A percentile compares a stretch with the other conserved stretches of the same genome.
Evolutionary conservation across 35 echinoderm and acorn worm species (phyloP).

Genomic region (Anneissia japonica): DNA sequence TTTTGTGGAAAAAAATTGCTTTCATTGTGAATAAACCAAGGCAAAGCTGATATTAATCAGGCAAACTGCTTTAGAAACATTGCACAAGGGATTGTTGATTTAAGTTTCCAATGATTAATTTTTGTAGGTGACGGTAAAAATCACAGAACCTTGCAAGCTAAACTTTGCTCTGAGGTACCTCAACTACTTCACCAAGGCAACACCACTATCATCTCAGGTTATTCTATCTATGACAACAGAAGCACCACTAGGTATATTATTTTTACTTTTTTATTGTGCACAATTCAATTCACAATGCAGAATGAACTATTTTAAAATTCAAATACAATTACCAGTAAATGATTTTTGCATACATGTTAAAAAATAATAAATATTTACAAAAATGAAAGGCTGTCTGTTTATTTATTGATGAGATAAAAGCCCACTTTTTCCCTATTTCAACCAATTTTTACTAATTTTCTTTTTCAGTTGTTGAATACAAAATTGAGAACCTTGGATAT

Average conservation of each 20-base stretch:
- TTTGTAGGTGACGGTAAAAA: conserved; percentile 60
- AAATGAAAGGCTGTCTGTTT: not conserved
- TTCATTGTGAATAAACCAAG: too few relatives aligned
- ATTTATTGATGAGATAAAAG: not conserved
- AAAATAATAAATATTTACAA: not conserved
- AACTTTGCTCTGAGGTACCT: conserved; percentile 79
- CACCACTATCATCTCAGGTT: conserved; percentile 72
- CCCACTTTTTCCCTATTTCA: not conserved
- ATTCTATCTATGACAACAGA: conserved; percentile 68
- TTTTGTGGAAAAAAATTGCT: too few relatives aligned
- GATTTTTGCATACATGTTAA: not conserved
- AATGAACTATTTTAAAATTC: not conserved
- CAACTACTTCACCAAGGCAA: conserved; percentile 81
- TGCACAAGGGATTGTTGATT: too few relatives aligned
- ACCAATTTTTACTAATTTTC: conserved; percentile 3
- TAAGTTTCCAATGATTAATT: too few relatives aligned
- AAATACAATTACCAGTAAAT: not conserved
- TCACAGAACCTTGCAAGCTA: conserved; percentile 54
- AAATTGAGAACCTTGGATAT: conserved; percentile 63
- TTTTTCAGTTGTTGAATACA: conserved; percentile 83
- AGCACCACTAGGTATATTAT: conserved; percentile 62
- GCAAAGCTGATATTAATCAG: too few relatives aligned
- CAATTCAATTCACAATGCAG: too few relatives aligned
- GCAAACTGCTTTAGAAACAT: too few relatives aligned
- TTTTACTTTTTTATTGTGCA: not conserved